phyloP scores from a whole-genome alignment of 2,888 invertebrate genomes.

The Zaprionus bogoriensis region DNA sequence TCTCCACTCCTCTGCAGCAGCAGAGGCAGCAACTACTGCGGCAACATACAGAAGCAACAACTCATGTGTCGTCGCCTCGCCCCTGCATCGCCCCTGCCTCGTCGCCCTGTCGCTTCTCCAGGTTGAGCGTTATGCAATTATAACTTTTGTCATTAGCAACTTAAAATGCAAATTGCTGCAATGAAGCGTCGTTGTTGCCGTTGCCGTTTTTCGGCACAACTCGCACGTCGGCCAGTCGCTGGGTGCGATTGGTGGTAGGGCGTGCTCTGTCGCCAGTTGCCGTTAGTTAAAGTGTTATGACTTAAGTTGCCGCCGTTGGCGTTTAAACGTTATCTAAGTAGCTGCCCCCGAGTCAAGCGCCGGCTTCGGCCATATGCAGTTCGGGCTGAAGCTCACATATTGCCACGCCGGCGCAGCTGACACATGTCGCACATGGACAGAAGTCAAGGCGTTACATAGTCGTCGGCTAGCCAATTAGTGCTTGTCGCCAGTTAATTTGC shows the following conservation, averaged over 20 bases:
- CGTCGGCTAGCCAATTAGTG: slow-evolving; percentile 56
- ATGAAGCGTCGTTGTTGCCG: slow-evolving; percentile 67
- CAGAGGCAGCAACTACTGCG: slow-evolving; percentile 17
- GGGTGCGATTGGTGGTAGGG: background rate
- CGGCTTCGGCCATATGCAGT: slow-evolving; percentile 42
- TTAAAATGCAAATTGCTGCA: slow-evolving; percentile 79
- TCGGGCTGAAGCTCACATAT: background rate
- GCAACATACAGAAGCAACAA: slow-evolving; percentile 39
- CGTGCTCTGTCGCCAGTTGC: slow-evolving; percentile 16
- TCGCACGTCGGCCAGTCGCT: slow-evolving; percentile 21
- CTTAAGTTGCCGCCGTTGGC: slow-evolving; percentile 58
- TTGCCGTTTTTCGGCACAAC: slow-evolving; percentile 50
- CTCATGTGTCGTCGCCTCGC: slow-evolving; percentile 37
- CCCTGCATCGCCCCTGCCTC: slow-evolving; percentile 7
- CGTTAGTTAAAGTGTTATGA: slow-evolving; percentile 70
- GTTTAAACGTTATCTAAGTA: slow-evolving; percentile 74
- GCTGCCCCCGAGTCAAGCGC: slow-evolving; percentile 45
- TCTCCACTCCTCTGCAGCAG: slow-evolving; percentile 13
- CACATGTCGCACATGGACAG: slow-evolving; percentile 24
- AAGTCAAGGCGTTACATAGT: slow-evolving; percentile 28
- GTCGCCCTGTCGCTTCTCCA: slow-evolving; percentile 28
- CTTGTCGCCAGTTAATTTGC: slow-evolving; percentile 63
- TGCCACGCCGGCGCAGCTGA: background rate
- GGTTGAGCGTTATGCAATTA: slow-evolving; percentile 80
- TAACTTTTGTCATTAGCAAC: slow-evolving; percentile 82